Base-by-base conservation (phyloP, 1,140 invertebrate species). In the fruit fly (Drosophila melanogaster) region DNA sequence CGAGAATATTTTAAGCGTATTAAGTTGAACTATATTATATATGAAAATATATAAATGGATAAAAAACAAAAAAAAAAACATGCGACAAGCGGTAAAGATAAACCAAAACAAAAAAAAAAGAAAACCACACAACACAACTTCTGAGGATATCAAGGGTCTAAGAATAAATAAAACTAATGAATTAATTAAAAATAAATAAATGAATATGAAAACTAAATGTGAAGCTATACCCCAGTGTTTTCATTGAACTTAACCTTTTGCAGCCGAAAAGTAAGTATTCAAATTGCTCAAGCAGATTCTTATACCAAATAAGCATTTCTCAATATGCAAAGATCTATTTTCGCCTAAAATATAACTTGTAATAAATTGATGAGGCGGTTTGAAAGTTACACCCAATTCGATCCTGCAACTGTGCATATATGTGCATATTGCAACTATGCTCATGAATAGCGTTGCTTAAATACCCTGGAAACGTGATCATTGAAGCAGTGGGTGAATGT, bases 141-240 rank as follows among this genome's bases (percentile, higher is more conserved):
- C 84, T 87, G 84, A 87, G 84, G 84, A 87, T 87, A 87, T 87
- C 84, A 87, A 87, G 84, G 84, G 84, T 87, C 84, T 87, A 87
- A 87, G 84, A 89, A 87, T 87, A 87, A 87, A 87, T 84, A 70
- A 86, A 87, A 84, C 79, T 89, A 87, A 89, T 89, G 76, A 87
- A 86, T 86, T 87, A 87, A 87, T 84, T 87, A 83, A 79, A 84
- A 85, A 84, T 89, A 87, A 87, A 89, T 87, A 86, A 86, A 86
- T 86, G 84, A 86, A 87, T 86, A 87, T 86, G 64, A 86, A 86
- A 86, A 86, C 83, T 87, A 87, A 86, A 86, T 87, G 83, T 86
- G 74, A 87, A 86, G 53, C 60, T 44, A 86, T 66, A 41, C 1
- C 14, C 44, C 12, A 49, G 46, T 59, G 40, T 86, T 77, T 60